These are phyloP conservation scores for Kryptolebias marmoratus DNA, from an alignment of 2,113 vertebrate species.

Conservation along the genomic window DNA sequence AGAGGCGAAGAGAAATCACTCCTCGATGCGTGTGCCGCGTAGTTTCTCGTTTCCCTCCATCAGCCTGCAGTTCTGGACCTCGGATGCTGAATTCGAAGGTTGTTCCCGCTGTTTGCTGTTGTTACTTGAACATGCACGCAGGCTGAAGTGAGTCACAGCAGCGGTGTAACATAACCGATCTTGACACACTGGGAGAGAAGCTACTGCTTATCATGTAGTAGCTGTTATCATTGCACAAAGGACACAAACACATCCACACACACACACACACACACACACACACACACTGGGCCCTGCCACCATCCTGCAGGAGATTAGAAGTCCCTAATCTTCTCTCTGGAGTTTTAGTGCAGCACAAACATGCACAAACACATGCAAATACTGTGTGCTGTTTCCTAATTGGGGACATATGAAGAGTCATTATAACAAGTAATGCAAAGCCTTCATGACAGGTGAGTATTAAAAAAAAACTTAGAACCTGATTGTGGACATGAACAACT, in stretches of 20 bases:
- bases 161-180: conserved; percentile 40
- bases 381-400: conserved; percentile 7
- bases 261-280: conserved; percentile 8
- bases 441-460: not conserved
- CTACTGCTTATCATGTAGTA: conserved; percentile 56
- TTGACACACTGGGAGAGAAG: conserved; percentile 46
- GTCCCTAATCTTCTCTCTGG: conserved; percentile 59
- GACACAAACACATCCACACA: conserved; percentile 15
- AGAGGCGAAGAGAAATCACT: conserved; percentile 21
- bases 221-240: conserved; percentile 61
- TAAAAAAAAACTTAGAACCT: too few species aligned
- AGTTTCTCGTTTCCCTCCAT: conserved; percentile 24
- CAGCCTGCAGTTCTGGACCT: conserved; percentile 34
- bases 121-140: not conserved
- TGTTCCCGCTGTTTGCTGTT: conserved; percentile 18
- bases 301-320: conserved; percentile 60
- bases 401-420: not conserved
- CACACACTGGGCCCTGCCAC: conserved; percentile 29
- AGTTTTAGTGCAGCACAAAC: conserved; percentile 41
- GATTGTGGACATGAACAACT: too few species aligned
- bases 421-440: not conserved
- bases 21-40: conserved; percentile 39
- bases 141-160: conserved; percentile 7
- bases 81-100: conserved; percentile 25
- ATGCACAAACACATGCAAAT: conserved; percentile 18